These are phyloP conservation scores for Plebejus argus DNA, from an alignment of 2,888 invertebrate genomes.

Conservation along the genomic window DNA sequence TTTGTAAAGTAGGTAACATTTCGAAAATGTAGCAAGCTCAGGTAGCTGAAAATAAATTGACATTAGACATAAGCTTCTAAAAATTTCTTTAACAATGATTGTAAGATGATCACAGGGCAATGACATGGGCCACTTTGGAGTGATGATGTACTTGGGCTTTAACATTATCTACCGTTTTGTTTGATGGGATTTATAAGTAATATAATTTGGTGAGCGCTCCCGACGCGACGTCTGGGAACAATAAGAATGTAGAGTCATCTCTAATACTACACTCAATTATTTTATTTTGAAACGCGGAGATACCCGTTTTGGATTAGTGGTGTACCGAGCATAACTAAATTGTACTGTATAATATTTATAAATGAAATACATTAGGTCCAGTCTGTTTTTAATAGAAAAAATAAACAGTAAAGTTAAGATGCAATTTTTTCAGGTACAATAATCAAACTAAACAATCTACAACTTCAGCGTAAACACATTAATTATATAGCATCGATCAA, in stretches of 20 bases:
- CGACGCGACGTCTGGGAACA: conserved; percentile 49
- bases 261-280: conserved; percentile 38
- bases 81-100: neutral
- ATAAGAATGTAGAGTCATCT: conserved; percentile 61
- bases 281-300: conserved; percentile 23
- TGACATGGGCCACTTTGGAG: neutral
- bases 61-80: neutral
- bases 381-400: no score
- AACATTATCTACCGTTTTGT: conserved; percentile 21
- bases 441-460: neutral
- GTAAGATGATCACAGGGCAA: neutral
- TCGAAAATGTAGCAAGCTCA: neutral
- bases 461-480: neutral
- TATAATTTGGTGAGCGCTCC: conserved; percentile 42
- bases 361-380: no score
- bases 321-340: neutral
- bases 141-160: conserved; percentile 10
- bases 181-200: conserved; percentile 26
- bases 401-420: neutral
- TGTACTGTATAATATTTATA: neutral
- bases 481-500: no score
- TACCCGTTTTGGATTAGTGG: neutral
- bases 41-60: neutral
- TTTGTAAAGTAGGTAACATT: no score
- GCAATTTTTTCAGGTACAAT: neutral